Base-by-base conservation (phyloP, 2,797 vertebrate species). In the Psittacula echo region DNA sequence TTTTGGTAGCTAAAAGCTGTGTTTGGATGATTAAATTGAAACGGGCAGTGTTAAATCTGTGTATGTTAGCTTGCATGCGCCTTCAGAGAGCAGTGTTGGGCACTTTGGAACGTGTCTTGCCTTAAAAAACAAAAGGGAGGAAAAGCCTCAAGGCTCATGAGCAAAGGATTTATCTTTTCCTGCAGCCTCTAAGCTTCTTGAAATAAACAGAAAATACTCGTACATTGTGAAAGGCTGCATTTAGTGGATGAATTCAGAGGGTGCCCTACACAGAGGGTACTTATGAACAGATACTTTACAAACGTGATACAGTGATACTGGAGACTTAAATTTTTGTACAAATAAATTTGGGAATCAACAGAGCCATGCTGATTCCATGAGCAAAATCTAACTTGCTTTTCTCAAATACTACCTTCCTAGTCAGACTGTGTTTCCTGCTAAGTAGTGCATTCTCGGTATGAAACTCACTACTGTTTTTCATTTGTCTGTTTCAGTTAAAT, bases 301-400 rank as follows among this genome's bases (percentile, higher is more conserved):
- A 27, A 44, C 2, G 0, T 24, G 6, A 2, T 20, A 2, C 2
- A 30, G 61, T 13, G 20, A 13, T 56, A 21, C 23, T 17, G 32
- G n/a, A 13, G 13, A 17, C 47, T 64, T 37, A 5, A 4, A 10
- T 54, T 73, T 66, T 61, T 45, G 3, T 51, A 5, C 26, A 48
- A 47, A 27, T 71, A 11, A 10, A 8, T 30, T 68, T 73, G 50
- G n/a, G 29, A 78, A 16, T 78, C 30, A 19, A 7, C 9, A 39
- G 54, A 48, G 27, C 34, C 44, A 17, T 58, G 16, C 19, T 47
- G 70, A 56, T 78, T 83, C 48, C 10, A 4, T 32, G 13, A 74
- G 17, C 34, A 42, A 61, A 67, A 16, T 32, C 30, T 78, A 65
- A 76, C 44, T 54, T 87, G 24, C 11, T 51, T 71, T 77, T 77